Evolutionary conservation across 2,888 invertebrate species (phyloP).

Genomic region (Pasiphila rectangulata): DNA sequence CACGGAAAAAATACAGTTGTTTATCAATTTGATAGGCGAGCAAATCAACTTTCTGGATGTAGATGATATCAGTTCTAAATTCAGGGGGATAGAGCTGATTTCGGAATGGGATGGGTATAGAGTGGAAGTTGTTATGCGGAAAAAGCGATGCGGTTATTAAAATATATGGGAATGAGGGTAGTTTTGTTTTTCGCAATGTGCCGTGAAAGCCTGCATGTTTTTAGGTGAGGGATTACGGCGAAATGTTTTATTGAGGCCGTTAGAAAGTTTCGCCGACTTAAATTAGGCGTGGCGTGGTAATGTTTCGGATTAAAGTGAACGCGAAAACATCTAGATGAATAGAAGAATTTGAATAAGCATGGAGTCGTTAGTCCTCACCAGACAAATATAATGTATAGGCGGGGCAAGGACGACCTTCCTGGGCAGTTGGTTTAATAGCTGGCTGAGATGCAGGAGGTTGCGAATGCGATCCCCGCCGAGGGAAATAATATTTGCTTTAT

Average conservation of each 20-base stretch:
- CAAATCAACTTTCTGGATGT: neutral
- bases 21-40: neutral
- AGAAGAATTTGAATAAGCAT: no score
- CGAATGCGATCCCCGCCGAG: no score
- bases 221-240: slow-evolving; percentile 17
- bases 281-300: slow-evolving; percentile 17
- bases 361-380: no score
- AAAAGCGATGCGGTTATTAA: slow-evolving; percentile 26
- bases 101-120: neutral
- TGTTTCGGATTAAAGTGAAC: slow-evolving; percentile 14
- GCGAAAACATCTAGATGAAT: slow-evolving; percentile 3
- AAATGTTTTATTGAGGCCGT: slow-evolving; percentile 20
- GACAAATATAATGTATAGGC: no score
- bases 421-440: no score
- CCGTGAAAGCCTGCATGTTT: slow-evolving; percentile 31
- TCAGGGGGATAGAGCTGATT: slow-evolving; percentile 12
- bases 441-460: no score
- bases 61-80: slow-evolving; percentile 1
- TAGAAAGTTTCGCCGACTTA: slow-evolving; percentile 22
- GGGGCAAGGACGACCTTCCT: no score
- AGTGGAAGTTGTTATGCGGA: slow-evolving; percentile 12
- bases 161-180: slow-evolving; percentile 29
- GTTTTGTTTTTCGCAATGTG: slow-evolving; percentile 30
- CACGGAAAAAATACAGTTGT: neutral
- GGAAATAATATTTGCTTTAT: no score